Base-by-base conservation (phyloP, 2,888 invertebrate species). In the Heliconius ethilla region DNA sequence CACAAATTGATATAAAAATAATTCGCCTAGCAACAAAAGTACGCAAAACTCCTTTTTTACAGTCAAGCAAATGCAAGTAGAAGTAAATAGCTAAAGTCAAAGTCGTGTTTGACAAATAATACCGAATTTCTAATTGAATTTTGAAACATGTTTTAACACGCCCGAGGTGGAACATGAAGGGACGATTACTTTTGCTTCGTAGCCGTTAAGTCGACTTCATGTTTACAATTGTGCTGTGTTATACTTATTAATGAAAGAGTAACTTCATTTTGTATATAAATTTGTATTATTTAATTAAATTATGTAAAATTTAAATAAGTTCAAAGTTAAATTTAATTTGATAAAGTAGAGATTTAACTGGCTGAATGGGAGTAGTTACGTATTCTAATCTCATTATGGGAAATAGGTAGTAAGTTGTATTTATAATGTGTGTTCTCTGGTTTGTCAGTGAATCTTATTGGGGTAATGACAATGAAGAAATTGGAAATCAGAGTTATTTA, bases 91-190 rank as follows among this genome's bases (percentile, higher is more conserved):
- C 59, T 37, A 18, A 59, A 59, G 59, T 59, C 59, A 59, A 72
- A 29, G 74, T 63, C 25, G 37, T 77, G 69, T 77, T 77, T 74
- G 77, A 77, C 77, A 77, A 74, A 77, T 74, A 74, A 77, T 74
- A 67, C 70, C 37, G 74, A 59, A 66, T 73, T 76, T 67, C 51
- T 67, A 78, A 75, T 76, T 78, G 65, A 78, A 75, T 70, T 76
- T 76, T 76, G 76, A 63, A 76, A 76, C 79, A 79, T 76, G 76
- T 76, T 73, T 63, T 62, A 65, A 79, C 73, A 70, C 70, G 73
- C 74, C 63, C 55, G 51, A 63, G 70, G 79, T 66, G 40, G 59
- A 10, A 59, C 59, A n/a, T 37, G 72, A 72, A 59, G 72, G 59
- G 72, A 59, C 72, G 72, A 59, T 59, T 72, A 72, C 59, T 72